phyloP scores from a whole-genome alignment of 2,113 vertebrate genomes.

The Nerophis ophidion region DNA sequence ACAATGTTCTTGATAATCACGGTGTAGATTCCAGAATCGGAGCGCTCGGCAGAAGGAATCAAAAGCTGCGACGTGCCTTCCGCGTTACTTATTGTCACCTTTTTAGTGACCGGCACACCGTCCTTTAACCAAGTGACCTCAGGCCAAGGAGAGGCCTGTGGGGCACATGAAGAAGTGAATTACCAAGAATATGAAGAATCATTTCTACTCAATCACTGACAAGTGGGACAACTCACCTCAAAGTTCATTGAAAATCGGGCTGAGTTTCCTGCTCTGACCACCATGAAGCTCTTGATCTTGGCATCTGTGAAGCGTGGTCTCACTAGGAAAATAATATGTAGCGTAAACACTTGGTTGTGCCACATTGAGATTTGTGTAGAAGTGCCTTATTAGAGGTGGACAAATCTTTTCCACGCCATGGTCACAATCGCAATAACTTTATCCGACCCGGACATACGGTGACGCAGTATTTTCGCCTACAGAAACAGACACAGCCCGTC shows the following conservation, averaged over 20 bases:
- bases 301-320: slow-evolving; percentile 76
- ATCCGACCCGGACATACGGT: no score
- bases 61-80: slow-evolving; percentile 77
- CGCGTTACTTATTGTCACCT: slow-evolving; percentile 66
- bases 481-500: no score
- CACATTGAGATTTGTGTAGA: no score
- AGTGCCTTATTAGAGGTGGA: no score
- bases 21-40: slow-evolving; percentile 77
- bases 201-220: neutral
- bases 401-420: no score
- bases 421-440: no score
- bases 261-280: slow-evolving; percentile 77
- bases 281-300: slow-evolving; percentile 74
- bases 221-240: slow-evolving; percentile 66
- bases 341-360: no score
- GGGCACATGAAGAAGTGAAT: neutral
- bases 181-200: neutral
- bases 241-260: slow-evolving; percentile 77
- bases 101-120: slow-evolving; percentile 68
- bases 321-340: slow-evolving; percentile 62
- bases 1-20: slow-evolving; percentile 71
- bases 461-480: no score
- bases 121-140: slow-evolving; percentile 86
- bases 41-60: slow-evolving; percentile 71
- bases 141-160: slow-evolving; percentile 78